Percentiles rank a stretch among this genome's conserved stretches.
phyloP scores from a whole-genome alignment of 2,888 invertebrate genomes.

The Ctena decussata region DNA sequence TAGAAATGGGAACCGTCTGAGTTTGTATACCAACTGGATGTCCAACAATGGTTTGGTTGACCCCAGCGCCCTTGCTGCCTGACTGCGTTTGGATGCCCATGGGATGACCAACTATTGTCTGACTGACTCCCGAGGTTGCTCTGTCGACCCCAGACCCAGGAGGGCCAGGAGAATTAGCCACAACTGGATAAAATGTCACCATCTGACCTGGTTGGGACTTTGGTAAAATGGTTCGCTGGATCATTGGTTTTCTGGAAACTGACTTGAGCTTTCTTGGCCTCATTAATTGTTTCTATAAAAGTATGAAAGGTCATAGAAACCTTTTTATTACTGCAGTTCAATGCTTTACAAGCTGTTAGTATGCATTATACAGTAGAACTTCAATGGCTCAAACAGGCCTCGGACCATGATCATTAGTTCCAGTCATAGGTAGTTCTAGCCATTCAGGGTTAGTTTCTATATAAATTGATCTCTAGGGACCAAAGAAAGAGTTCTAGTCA shows the following conservation, averaged over 20 bases:
- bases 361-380: no score
- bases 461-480: no score
- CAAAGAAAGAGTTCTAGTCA: no score
- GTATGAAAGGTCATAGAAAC: no score
- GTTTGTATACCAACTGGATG: conserved; percentile 12
- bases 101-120: conserved; percentile 64
- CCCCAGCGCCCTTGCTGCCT: background rate
- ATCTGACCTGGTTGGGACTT: conserved; percentile 72
- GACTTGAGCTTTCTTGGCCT: conserved; percentile 54
- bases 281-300: conserved; percentile 60
- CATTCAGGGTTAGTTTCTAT: no score
- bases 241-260: conserved; percentile 60
- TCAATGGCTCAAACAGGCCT: no score
- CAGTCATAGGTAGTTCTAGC: no score
- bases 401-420: no score
- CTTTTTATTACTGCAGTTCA: no score
- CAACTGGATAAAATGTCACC: conserved; percentile 65
- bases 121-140: conserved; percentile 9
- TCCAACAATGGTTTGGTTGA: conserved; percentile 19
- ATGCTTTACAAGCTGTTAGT: no score
- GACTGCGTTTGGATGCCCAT: conserved; percentile 60
- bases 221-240: conserved; percentile 83
- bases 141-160: conserved; percentile 8
- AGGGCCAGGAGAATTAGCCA: conserved; percentile 34
- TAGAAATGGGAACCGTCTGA: background rate